These are phyloP conservation scores for Candoia aspera DNA, from an alignment of 2,113 vertebrate species.

Conservation along the genomic window DNA sequence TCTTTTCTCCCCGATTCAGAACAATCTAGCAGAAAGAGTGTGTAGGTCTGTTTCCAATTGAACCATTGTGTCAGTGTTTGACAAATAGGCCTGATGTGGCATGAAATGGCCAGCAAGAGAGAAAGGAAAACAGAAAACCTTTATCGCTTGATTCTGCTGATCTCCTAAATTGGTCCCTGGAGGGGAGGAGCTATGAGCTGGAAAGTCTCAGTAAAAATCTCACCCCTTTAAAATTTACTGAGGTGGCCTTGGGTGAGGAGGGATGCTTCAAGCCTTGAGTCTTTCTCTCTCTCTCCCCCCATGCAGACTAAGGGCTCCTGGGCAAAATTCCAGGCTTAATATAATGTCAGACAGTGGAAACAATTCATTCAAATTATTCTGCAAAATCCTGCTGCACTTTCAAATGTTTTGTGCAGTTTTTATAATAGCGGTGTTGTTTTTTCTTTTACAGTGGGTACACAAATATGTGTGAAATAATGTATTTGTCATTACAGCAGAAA, in stretches of 20 bases:
- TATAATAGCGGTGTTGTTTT: too few relatives aligned
- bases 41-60: neutral
- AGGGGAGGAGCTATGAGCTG: neutral
- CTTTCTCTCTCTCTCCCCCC: too few relatives aligned
- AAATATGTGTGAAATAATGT: neutral
- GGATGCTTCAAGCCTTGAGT: too few relatives aligned
- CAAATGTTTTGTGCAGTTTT: neutral
- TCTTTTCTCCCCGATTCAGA: neutral
- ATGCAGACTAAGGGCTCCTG: neutral
- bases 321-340: neutral
- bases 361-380: neutral
- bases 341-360: neutral
- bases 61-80: slow-evolving; percentile 22
- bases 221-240: neutral
- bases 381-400: neutral
- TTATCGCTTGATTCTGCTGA: slow-evolving; percentile 6
- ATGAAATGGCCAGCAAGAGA: slow-evolving; percentile 5
- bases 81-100: slow-evolving; percentile 8
- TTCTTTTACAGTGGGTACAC: neutral
- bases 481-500: neutral
- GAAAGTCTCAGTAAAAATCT: neutral
- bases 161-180: neutral
- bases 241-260: neutral
- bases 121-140: neutral
- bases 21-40: neutral